phyloP scores from a whole-genome alignment of 2,797 vertebrate genomes.

The Semotilus atromaculatus region DNA sequence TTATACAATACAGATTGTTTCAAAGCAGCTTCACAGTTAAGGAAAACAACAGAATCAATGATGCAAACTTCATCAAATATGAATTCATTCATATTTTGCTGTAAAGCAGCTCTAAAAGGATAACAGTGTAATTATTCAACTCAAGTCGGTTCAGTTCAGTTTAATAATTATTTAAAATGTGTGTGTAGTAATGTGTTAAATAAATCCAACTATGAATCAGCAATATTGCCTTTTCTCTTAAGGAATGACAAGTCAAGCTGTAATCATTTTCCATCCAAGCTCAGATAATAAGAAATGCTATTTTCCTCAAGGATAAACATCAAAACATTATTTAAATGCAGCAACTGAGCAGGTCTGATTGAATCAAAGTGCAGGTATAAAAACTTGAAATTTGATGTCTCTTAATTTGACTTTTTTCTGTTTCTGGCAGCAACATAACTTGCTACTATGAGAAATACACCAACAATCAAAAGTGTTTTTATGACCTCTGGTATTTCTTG shows the following conservation, averaged over 20 bases:
- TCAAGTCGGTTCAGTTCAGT: neutral
- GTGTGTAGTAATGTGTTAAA: neutral
- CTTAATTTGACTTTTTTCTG: neutral
- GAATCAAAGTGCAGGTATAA: neutral
- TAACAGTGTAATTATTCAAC: neutral
- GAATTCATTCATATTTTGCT: neutral
- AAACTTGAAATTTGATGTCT: neutral
- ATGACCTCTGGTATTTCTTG: constrained; percentile 7
- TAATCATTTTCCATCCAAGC: neutral
- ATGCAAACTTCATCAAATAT: neutral
- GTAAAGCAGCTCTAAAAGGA: neutral
- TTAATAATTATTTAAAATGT: neutral
- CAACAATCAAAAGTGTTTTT: neutral
- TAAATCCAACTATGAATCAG: neutral
- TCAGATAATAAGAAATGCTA: neutral
- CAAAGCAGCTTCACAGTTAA: neutral
- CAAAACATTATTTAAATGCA: neutral
- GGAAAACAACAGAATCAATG: neutral
- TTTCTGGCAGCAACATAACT: neutral
- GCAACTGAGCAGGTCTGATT: neutral
- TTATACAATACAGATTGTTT: neutral
- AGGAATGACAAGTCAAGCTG: neutral
- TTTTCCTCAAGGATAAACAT: constrained; percentile 21
- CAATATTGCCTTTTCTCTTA: constrained; percentile 3
- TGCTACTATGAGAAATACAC: neutral